Evolutionary conservation across 1,140 invertebrate species (phyloP).

Genomic region (Anoplolepis gracilipes): DNA sequence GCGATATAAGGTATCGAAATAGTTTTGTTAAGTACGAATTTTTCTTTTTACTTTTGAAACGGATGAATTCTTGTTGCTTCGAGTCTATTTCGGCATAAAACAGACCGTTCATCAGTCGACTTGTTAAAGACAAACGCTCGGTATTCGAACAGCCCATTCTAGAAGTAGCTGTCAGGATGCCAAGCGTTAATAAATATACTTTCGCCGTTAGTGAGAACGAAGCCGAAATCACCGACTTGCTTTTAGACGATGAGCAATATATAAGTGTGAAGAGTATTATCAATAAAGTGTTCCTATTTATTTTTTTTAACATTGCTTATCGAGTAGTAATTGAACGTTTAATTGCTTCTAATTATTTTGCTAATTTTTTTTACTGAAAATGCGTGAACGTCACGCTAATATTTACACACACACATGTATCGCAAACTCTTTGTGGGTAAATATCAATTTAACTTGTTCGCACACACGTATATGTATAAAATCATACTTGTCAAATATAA

Average conservation of each 20-base stretch:
- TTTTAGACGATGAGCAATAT: constrained; percentile 46
- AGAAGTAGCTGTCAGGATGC: constrained; percentile 76
- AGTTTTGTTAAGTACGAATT: background rate
- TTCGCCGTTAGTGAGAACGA: constrained; percentile 57
- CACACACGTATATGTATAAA: constrained; percentile 26
- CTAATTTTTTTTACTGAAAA: background rate
- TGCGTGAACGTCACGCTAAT: background rate
- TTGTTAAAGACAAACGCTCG: constrained; percentile 68
- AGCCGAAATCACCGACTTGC: constrained; percentile 64
- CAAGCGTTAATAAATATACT: constrained; percentile 79
- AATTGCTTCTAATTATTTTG: background rate
- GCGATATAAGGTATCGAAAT: background rate
- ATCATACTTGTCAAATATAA: background rate
- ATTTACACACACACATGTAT: background rate
- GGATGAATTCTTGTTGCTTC: constrained; percentile 12
- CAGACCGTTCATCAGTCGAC: constrained; percentile 73
- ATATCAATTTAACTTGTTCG: constrained; percentile 17
- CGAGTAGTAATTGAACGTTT: constrained; percentile 9
- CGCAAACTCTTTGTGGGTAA: background rate
- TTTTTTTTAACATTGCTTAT: constrained; percentile 19
- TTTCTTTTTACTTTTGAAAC: constrained; percentile 22
- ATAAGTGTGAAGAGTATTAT: constrained; percentile 15
- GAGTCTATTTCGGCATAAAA: constrained; percentile 68
- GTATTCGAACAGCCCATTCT: constrained; percentile 69
- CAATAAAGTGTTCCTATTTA: constrained; percentile 1